These are phyloP conservation scores for Macrophya alboannulata DNA, from an alignment of 2,888 invertebrate genomes.

Conservation along the genomic window DNA sequence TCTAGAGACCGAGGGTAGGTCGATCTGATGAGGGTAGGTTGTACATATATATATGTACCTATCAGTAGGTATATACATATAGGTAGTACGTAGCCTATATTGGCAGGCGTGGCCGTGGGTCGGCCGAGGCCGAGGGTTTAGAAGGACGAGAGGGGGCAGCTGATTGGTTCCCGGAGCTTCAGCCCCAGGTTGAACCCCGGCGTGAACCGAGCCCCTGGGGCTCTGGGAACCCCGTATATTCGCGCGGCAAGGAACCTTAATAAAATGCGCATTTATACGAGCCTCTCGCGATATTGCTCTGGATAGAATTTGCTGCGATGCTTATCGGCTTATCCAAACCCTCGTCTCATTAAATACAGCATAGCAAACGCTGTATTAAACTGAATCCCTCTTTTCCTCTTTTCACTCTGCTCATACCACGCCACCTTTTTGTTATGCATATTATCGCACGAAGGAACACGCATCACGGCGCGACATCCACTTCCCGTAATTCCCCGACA, in stretches of 20 bases:
- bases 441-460: slow-evolving; percentile 7
- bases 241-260: slow-evolving; percentile 70
- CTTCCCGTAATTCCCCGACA: slow-evolving; percentile 78
- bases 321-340: slow-evolving; percentile 63
- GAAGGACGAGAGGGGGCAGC: slow-evolving; percentile 68
- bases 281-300: slow-evolving; percentile 66
- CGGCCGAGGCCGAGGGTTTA: slow-evolving; percentile 71
- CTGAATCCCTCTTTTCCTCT: slow-evolving; percentile 37
- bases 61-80: slow-evolving; percentile 19
- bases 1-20: slow-evolving; percentile 63
- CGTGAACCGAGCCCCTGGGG: slow-evolving; percentile 65
- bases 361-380: slow-evolving; percentile 61
- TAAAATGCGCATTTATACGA: slow-evolving; percentile 77
- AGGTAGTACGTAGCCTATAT: slow-evolving; percentile 75
- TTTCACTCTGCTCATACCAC: not conserved
- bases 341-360: slow-evolving; percentile 64
- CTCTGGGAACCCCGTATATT: slow-evolving; percentile 66
- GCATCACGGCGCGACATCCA: slow-evolving; percentile 71
- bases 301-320: slow-evolving; percentile 67
- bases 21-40: slow-evolving; percentile 72
- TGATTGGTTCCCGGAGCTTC: slow-evolving; percentile 74
- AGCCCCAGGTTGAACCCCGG: slow-evolving; percentile 62
- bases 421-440: not conserved
- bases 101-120: slow-evolving; percentile 79
- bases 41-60: slow-evolving; percentile 14